phyloP scores from a whole-genome alignment of 2,113 vertebrate species.

The Salvator merianae region DNA sequence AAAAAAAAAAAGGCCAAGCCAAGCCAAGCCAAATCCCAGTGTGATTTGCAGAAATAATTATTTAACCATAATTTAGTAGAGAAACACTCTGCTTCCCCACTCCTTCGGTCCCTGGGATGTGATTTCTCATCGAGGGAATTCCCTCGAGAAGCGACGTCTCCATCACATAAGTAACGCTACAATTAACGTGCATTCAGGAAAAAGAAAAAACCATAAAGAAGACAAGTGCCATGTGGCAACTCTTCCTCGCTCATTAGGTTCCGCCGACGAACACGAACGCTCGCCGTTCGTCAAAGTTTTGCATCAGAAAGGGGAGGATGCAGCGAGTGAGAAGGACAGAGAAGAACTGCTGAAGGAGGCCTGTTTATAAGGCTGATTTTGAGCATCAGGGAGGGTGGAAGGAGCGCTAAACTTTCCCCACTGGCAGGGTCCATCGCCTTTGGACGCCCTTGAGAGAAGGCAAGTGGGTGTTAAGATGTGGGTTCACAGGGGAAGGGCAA shows the following conservation, averaged over 20 bases:
- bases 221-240: constrained; percentile 75
- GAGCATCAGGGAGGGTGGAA: neutral
- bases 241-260: constrained; percentile 60
- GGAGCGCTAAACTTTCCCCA: neutral
- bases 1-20: neutral
- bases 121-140: constrained; percentile 54
- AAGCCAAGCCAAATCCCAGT: constrained; percentile 16
- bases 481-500: neutral
- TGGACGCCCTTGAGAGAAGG: neutral
- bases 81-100: constrained; percentile 35
- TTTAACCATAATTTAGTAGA: constrained; percentile 68
- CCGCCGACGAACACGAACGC: constrained; percentile 58
- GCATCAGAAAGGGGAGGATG: neutral
- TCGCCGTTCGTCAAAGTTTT: constrained; percentile 63
- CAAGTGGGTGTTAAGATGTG: rapidly evolving
- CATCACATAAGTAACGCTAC: constrained; percentile 64
- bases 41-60: constrained; percentile 63
- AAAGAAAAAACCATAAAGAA: constrained; percentile 60
- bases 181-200: constrained; percentile 72
- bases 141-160: constrained; percentile 69
- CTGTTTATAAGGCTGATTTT: neutral
- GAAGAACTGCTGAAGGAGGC: neutral
- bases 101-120: neutral
- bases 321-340: constrained; percentile 4
- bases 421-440: neutral